Evolutionary conservation across 2,888 invertebrate genomes (phyloP).

Genomic region (Caenorhabditis sp.): DNA sequence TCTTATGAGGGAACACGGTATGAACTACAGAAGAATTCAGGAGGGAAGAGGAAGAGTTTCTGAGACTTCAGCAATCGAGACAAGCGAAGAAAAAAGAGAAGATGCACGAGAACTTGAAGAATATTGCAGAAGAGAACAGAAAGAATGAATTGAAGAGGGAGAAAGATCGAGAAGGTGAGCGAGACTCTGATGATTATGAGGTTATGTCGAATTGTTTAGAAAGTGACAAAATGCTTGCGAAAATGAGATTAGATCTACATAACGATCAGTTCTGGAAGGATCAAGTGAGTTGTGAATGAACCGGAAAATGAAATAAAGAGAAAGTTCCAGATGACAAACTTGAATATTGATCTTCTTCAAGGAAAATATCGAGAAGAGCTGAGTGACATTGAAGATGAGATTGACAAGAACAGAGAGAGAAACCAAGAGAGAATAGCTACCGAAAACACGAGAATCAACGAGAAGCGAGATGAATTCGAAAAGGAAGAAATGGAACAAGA

Average conservation of each 20-base stretch:
- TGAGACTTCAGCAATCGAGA: not conserved
- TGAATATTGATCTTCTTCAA: not conserved
- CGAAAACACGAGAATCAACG: not conserved
- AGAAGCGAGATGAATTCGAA: not conserved
- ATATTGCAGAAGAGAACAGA: not conserved
- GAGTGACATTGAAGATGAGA: not conserved
- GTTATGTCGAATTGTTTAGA: not conserved
- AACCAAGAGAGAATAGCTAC: not conserved
- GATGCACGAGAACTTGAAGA: not conserved
- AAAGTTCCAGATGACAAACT: not conserved
- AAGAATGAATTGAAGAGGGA: not conserved
- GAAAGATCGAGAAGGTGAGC: not conserved
- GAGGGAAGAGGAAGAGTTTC: slow-evolving; percentile 5
- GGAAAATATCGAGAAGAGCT: not conserved
- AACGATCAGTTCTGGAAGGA: not conserved
- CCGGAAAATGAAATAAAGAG: not conserved
- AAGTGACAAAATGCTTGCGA: not conserved
- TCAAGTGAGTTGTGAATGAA: not conserved
- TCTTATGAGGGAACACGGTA: not conserved
- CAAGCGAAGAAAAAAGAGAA: not conserved
- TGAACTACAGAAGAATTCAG: not conserved
- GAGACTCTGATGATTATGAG: not conserved
- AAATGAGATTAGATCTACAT: not conserved
- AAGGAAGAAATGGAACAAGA: not conserved
- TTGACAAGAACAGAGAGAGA: not conserved